These are phyloP conservation scores for Cranoglanis bouderius DNA, from an alignment of 2,113 vertebrate species.

Conservation along the genomic window DNA sequence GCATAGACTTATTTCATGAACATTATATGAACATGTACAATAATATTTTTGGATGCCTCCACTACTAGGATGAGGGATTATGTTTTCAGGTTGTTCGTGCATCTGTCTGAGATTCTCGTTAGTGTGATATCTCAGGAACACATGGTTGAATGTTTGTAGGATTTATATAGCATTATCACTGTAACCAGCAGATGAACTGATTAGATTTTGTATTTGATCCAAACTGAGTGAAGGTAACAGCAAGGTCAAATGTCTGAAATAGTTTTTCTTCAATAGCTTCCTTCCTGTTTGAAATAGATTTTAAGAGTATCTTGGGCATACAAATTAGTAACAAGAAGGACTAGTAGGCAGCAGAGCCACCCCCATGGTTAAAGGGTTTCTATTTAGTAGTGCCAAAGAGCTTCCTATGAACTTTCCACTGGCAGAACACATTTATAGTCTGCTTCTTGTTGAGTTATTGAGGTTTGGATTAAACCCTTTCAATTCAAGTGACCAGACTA, in stretches of 20 bases:
- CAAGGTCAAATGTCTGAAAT: neutral
- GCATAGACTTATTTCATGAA: neutral
- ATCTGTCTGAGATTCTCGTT: neutral
- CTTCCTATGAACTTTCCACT: neutral
- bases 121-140: neutral
- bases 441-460: neutral
- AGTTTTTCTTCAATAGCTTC: neutral
- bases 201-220: neutral
- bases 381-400: neutral
- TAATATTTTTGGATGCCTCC: neutral
- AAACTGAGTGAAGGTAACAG: neutral
- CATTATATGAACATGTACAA: neutral
- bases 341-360: neutral
- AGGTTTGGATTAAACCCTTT: neutral
- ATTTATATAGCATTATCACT: neutral
- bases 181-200: neutral
- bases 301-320: neutral
- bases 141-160: neutral
- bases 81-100: neutral
- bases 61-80: neutral
- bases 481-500: neutral
- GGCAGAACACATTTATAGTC: neutral
- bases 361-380: neutral
- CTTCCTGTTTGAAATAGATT: neutral
- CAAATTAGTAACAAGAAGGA: neutral